These are phyloP conservation scores for Apis laboriosa DNA, from an alignment of 1,140 invertebrate species.

Conservation along the genomic window DNA sequence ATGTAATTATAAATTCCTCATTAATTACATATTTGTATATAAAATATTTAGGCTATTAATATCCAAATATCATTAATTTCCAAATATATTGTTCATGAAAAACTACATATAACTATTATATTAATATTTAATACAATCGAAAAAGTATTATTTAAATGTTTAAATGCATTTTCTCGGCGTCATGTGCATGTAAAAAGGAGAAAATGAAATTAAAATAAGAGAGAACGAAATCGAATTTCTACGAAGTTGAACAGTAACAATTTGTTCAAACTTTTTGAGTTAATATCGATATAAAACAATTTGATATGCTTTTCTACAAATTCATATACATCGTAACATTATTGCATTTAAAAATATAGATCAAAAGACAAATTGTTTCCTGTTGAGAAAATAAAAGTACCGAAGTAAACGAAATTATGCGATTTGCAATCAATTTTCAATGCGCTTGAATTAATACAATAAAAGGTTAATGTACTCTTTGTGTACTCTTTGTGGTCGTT, in stretches of 20 bases:
- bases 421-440: background rate
- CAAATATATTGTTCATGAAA: background rate
- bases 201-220: background rate
- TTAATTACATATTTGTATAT: background rate
- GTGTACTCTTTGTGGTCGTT: too few species aligned
- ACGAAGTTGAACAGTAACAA: background rate
- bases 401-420: background rate
- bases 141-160: background rate
- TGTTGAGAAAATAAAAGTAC: background rate
- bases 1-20: background rate
- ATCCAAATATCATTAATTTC: background rate
- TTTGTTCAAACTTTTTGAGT: background rate
- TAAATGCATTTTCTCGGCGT: background rate
- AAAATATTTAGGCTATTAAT: conserved; percentile 2
- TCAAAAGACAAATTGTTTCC: background rate
- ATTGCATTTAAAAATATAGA: background rate
- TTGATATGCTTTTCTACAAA: background rate
- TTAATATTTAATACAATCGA: background rate
- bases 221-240: background rate
- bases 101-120: background rate
- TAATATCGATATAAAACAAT: background rate
- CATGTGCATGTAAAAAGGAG: background rate
- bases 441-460: background rate
- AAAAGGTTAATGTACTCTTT: background rate
- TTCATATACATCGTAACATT: background rate